These are phyloP conservation scores for Bombus difficillimus DNA, from an alignment of 1,140 invertebrate genomes.

Conservation along the genomic window DNA sequence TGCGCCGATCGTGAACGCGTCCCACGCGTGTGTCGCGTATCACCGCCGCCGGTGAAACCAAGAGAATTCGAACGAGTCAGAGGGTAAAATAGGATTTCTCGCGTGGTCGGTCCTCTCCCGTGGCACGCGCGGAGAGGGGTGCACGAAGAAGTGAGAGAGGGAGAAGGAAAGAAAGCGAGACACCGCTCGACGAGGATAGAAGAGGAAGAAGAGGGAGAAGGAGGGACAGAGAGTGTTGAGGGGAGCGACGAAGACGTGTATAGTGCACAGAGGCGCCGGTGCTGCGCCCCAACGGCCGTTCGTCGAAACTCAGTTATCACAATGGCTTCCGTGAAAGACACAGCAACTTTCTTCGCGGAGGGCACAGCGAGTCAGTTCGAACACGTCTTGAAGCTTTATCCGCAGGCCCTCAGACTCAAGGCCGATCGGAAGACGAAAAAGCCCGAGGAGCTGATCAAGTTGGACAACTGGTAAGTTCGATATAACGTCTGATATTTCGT, in stretches of 20 bases:
- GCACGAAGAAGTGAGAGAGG: conserved; percentile 34
- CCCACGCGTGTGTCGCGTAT: conserved; percentile 63
- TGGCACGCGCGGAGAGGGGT: conserved; percentile 48
- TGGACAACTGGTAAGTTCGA: conserved; percentile 94
- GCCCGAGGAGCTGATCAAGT: conserved; percentile 95
- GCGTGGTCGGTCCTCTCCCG: conserved; percentile 59
- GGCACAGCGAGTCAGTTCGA: conserved; percentile 93
- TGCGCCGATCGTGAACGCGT: conserved; percentile 48
- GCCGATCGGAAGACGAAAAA: conserved; percentile 94
- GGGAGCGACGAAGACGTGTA: conserved; percentile 49
- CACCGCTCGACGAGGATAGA: conserved; percentile 7
- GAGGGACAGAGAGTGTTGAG: conserved; percentile 27
- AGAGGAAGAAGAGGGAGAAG: conserved; percentile 10
- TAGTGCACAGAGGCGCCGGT: conserved; percentile 55
- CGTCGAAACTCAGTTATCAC: conserved; percentile 83
- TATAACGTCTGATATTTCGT: neutral
- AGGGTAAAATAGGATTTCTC: conserved; percentile 71
- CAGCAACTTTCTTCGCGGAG: conserved; percentile 94
- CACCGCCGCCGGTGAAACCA: conserved; percentile 64
- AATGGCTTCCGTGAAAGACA: conserved; percentile 93
- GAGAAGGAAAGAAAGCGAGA: conserved; percentile 18
- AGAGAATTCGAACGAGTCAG: conserved; percentile 65
- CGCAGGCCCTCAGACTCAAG: conserved; percentile 92
- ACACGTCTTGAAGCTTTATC: conserved; percentile 93
- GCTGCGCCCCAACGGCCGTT: conserved; percentile 75